Conservation (phyloP, 1,140 invertebrate species). For the Zaprionus lachaisei region DNA sequence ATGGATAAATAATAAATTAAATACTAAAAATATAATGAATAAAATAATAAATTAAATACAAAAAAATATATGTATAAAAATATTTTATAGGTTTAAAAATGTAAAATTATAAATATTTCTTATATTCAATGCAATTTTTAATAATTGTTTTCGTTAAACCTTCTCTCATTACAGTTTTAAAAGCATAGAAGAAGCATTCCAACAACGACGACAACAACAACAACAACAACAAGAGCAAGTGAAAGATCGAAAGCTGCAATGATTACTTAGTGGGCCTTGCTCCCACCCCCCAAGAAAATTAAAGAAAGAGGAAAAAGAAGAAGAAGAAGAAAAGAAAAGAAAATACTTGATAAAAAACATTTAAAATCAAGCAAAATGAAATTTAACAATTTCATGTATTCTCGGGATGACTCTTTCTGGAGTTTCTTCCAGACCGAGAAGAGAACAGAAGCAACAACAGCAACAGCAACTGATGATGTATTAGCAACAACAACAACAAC, state of each 20-base stretch:
- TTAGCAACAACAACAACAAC: constrained; percentile 31
- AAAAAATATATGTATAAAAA: too few species aligned
- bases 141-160: too few species aligned
- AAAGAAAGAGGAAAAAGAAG: constrained; percentile 2
- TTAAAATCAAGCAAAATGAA: background rate
- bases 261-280: constrained; percentile 63
- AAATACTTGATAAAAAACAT: constrained; percentile 18
- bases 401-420: too few species aligned
- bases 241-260: constrained; percentile 39
- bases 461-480: constrained; percentile 2
- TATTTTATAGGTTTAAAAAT: too few species aligned
- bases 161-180: too few species aligned
- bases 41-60: too few species aligned
- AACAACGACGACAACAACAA: constrained; percentile 9
- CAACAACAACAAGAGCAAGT: constrained; percentile 3
- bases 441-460: background rate
- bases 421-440: too few species aligned
- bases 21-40: too few species aligned
- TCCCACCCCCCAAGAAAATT: background rate
- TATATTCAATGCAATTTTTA: too few species aligned
- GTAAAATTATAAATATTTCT: too few species aligned
- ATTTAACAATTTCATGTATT: background rate
- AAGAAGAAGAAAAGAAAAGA: constrained; percentile 1
- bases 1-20: too few species aligned
- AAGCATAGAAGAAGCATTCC: constrained; percentile 52